Base-by-base conservation (phyloP, 1,140 invertebrate species). In the Brachionus rubens region DNA sequence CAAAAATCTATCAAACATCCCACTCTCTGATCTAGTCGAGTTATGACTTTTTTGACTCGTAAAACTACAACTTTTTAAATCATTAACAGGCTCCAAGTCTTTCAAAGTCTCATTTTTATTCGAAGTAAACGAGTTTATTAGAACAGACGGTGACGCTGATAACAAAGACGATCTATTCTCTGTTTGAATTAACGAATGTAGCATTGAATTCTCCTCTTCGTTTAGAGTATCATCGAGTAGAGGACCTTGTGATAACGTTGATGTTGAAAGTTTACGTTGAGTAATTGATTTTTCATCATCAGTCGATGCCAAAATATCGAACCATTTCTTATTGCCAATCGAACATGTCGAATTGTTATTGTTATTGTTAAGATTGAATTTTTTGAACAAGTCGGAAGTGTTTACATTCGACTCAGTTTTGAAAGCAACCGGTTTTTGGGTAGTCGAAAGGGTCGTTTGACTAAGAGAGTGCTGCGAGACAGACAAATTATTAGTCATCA, bases 311-410 rank as follows among this genome's bases (percentile, higher is more conserved):
- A 65, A 46, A n/a, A 65, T 65, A 10, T 65, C 59, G 43, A 65
- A 65, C 59, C 59, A 65, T 65, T 65, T 65, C 43, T 65, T 65
- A 12, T 72, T 40, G 24, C 16, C 50, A 21, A 9, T 19, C 36
- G 26, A 36, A 19, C 7, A 54, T 5, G 21, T 26, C 2, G 16
- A 24, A 65, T 43, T 65, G 7, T 72, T 36, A 41, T 40, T 72
- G n/a, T 72, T 54, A n/a, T 72, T 54, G n/a, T 54, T 72, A 30
- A 40, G 21, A 54, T 48, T 72, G 28, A 50, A 50, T 70, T 70
- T 47, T 26, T 48, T 50, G 28, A 40, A 72, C 12, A 54, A 10
- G 14, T 72, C 68, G 1, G 43, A 72, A 1, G 28, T 48, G 19
- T 40, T 43, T 46, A 41, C 6, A 30, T 30, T 50, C 24, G 68